Conservation (phyloP, 23 tunicate species). For the Ascidia mentula region DNA sequence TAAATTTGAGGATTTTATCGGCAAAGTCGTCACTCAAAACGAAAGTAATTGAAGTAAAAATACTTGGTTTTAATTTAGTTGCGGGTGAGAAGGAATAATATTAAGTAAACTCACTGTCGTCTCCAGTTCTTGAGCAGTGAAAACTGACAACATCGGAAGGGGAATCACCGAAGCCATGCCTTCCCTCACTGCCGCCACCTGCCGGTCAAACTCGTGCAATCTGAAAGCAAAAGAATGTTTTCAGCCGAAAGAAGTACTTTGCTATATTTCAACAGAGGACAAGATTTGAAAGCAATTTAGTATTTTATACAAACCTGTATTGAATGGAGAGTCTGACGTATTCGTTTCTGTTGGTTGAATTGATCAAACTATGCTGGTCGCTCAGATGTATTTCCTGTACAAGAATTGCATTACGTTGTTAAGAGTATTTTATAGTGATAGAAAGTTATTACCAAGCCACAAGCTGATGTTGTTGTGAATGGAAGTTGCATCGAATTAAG, state of each 20-base stretch:
- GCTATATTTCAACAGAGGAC: background rate
- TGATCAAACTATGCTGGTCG: conserved; percentile 21
- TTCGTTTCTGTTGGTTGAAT: conserved; percentile 43
- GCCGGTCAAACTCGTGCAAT: conserved; percentile 75
- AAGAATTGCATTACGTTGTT: no score
- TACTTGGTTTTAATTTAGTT: no score
- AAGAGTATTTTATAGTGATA: no score
- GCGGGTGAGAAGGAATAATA: background rate
- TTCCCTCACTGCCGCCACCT: conserved; percentile 60
- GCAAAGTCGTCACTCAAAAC: background rate
- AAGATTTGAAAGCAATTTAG: background rate
- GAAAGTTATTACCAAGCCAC: conserved; percentile 49
- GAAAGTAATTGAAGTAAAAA: no score
- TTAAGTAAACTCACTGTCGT: conserved; percentile 49
- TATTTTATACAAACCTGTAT: conserved; percentile 25
- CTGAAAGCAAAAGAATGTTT: conserved; percentile 16
- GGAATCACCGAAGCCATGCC: conserved; percentile 81
- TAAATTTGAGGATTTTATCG: background rate
- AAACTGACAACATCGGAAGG: conserved; percentile 54
- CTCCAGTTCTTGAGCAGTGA: conserved; percentile 77
- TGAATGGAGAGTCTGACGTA: conserved; percentile 45
- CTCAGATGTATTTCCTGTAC: conserved; percentile 40
- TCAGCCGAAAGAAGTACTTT: background rate
- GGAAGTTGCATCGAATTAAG: conserved; percentile 59
- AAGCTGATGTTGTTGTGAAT: conserved; percentile 38